Evolutionary conservation across 2,888 invertebrate species (phyloP).

Genomic region (Mythimna vitellina): DNA sequence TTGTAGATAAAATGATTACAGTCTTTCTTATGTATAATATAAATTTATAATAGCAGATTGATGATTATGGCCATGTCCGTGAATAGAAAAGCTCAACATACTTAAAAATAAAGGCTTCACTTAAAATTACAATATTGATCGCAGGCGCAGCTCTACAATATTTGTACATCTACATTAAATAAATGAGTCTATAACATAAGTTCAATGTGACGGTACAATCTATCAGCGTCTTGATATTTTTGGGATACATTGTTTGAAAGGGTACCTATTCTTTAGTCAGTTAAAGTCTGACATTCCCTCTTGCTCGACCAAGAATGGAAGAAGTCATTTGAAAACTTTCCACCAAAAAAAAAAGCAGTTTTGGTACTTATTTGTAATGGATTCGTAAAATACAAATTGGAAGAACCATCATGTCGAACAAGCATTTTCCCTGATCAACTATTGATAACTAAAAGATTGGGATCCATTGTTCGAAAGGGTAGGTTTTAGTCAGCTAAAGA

Average conservation of each 20-base stretch:
- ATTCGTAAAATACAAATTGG: background rate
- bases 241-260: background rate
- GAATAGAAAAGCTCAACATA: background rate
- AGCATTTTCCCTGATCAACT: background rate
- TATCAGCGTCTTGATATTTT: background rate
- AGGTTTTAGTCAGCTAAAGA: too few relatives aligned
- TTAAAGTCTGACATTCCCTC: too few relatives aligned
- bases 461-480: too few relatives aligned
- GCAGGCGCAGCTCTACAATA: constrained; percentile 54
- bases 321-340: too few relatives aligned
- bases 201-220: constrained; percentile 38
- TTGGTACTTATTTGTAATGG: background rate
- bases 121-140: constrained; percentile 44
- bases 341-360: too few relatives aligned
- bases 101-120: constrained; percentile 51
- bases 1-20: background rate
- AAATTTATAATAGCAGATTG: background rate
- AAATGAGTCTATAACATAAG: constrained; percentile 41
- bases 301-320: too few relatives aligned
- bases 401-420: background rate
- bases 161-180: constrained; percentile 63
- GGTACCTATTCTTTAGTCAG: too few relatives aligned
- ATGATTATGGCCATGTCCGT: background rate
- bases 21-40: background rate
- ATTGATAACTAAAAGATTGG: background rate